Evolutionary conservation across 2,888 invertebrate species (phyloP).

Genomic region (Tetanocera ferruginea): DNA sequence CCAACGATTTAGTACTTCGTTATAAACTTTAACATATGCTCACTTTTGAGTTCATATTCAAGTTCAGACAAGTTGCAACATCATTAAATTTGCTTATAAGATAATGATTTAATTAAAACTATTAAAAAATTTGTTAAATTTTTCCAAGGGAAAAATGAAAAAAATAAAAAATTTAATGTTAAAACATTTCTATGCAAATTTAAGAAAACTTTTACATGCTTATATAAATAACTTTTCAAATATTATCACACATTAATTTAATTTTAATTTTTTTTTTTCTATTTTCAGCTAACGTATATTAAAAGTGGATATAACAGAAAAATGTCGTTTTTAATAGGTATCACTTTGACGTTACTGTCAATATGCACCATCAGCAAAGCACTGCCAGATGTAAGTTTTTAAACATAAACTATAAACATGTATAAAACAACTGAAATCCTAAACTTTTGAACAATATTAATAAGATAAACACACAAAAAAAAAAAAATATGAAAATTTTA

Average conservation of each 20-base stretch:
- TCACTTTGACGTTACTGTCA: conserved; percentile 63
- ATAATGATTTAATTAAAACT: too few relatives aligned
- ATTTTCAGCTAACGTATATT: conserved; percentile 53
- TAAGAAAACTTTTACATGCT: background rate
- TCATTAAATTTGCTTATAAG: too few relatives aligned
- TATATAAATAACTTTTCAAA: background rate
- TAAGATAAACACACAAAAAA: conserved; percentile 6
- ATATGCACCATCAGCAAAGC: conserved; percentile 67
- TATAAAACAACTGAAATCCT: too few relatives aligned
- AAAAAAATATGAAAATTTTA: conserved; percentile 29
- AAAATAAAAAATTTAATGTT: too few relatives aligned
- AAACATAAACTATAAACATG: background rate
- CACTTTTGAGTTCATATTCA: too few relatives aligned
- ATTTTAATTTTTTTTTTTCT: conserved; percentile 34
- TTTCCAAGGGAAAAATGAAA: too few relatives aligned
- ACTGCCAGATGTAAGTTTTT: conserved; percentile 69
- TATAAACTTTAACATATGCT: too few relatives aligned
- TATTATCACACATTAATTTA: background rate
- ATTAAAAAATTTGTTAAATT: too few relatives aligned
- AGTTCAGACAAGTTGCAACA: too few relatives aligned
- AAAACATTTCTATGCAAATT: too few relatives aligned
- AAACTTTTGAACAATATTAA: too few relatives aligned
- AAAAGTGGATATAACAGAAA: conserved; percentile 52
- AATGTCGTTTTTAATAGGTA: conserved; percentile 65
- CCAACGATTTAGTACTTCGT: too few relatives aligned